Evolutionary conservation across 2,888 invertebrate species (phyloP).

Genomic region (Junonia oenone): DNA sequence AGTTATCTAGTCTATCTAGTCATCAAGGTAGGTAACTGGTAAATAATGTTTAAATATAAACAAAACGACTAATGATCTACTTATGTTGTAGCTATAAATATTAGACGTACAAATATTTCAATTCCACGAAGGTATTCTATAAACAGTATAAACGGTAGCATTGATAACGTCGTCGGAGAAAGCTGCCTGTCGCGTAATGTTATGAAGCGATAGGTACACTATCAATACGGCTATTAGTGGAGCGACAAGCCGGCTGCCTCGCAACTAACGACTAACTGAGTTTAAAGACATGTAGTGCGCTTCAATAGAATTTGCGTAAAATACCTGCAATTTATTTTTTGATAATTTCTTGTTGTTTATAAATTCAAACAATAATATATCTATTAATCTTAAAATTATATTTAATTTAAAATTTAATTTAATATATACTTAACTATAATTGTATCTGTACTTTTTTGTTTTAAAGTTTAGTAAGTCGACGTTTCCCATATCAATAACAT

Average conservation of each 20-base stretch:
- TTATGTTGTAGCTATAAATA: not conserved
- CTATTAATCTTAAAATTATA: too few species aligned
- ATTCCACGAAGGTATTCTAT: not conserved
- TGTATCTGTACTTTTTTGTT: too few species aligned
- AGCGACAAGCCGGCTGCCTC: conserved; percentile 24
- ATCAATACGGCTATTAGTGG: conserved; percentile 20
- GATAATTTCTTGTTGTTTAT: too few species aligned
- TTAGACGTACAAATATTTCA: not conserved
- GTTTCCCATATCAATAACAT: too few species aligned
- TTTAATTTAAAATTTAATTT: too few species aligned
- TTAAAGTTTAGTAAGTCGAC: too few species aligned
- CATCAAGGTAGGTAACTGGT: too few species aligned
- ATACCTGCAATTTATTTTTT: too few species aligned
- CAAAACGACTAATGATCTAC: not conserved
- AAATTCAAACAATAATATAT: too few species aligned
- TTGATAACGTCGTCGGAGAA: conserved; percentile 20
- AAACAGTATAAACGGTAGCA: conserved; percentile 1
- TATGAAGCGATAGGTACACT: conserved; percentile 19
- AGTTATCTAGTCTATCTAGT: too few species aligned
- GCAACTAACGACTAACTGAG: not conserved
- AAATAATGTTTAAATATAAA: too few species aligned
- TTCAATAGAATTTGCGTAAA: not conserved
- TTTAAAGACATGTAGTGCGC: not conserved
- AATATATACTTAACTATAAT: too few species aligned
- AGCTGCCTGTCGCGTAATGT: conserved; percentile 21